Evolutionary conservation across 2,888 invertebrate species (phyloP).

Genomic region (Clanis bilineata): DNA sequence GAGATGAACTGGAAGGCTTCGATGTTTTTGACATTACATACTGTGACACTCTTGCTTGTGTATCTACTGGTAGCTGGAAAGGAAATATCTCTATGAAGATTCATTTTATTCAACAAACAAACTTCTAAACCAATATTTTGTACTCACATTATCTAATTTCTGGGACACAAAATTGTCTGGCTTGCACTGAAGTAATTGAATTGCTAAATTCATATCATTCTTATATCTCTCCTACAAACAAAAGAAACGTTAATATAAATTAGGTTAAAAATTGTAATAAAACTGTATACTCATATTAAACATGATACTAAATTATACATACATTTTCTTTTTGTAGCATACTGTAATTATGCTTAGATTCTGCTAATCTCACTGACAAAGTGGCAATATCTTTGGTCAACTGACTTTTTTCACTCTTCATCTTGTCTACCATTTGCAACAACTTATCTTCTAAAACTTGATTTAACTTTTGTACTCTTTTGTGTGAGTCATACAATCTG

Average conservation of each 20-base stretch:
- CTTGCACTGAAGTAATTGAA: slow-evolving; percentile 96
- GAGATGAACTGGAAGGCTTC: slow-evolving; percentile 68
- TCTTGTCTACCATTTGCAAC: slow-evolving; percentile 94
- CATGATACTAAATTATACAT: slow-evolving; percentile 49
- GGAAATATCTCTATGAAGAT: slow-evolving; percentile 26
- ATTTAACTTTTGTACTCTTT: slow-evolving; percentile 96
- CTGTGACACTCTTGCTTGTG: slow-evolving; percentile 93
- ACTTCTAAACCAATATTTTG: slow-evolving; percentile 18
- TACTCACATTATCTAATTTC: slow-evolving; percentile 92
- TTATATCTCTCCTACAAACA: slow-evolving; percentile 93
- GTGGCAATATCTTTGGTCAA: slow-evolving; percentile 94
- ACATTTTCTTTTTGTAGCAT: slow-evolving; percentile 94
- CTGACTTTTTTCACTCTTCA: slow-evolving; percentile 93
- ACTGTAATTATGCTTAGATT: slow-evolving; percentile 92
- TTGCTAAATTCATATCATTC: slow-evolving; percentile 95
- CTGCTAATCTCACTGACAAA: slow-evolving; percentile 90
- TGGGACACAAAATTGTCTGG: slow-evolving; percentile 97
- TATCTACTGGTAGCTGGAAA: slow-evolving; percentile 92
- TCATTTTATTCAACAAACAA: slow-evolving; percentile 21
- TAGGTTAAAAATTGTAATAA: no score
- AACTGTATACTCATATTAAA: background rate
- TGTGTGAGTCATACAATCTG: slow-evolving; percentile 95
- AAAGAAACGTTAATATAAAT: background rate
- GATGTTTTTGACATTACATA: slow-evolving; percentile 86
- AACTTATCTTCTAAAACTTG: slow-evolving; percentile 97